Evolutionary conservation across 2,113 vertebrate genomes (phyloP), one percentile per base, ranked within the genome.

Genomic region (Salvelinus sp.): DNA sequence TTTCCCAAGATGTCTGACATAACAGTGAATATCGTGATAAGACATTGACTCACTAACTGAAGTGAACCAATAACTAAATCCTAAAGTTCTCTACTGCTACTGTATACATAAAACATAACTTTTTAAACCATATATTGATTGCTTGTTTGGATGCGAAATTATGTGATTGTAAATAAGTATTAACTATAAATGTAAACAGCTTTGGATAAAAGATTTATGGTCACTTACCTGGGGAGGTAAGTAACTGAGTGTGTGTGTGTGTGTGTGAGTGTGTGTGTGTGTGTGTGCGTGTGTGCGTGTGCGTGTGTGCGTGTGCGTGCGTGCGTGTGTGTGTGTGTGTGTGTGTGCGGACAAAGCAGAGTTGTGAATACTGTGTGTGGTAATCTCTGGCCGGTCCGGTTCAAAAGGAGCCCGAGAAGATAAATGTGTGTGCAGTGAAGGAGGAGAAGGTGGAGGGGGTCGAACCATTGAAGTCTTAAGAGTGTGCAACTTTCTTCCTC

Each of bases 391-490:
- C 94, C 92, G 91, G 88, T 93, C 94, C 93, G 90, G 92, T 93
- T 94, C 93, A 90, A 95, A 94, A 96, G 93, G 93, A 93, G 92
- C 93, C 90, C 92, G 90, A 92, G 93, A 79, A 89, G 85, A 85
- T 82, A 88, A 88, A 85, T 62, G 58, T 62, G 58, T 85, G 84
- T 86, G 83, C 82, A 87, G 83, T 78, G 85, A 88, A 79, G 83
- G 83, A 88, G 88, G 82, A 81, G 86, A 75, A 77, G 76, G 75
- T 78, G 77, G 81, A 71, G 70, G 48, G 69, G 68, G 73, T 72
- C 79, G 82, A 65, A 86, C 93, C 93, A 96, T 92, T 95, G 94
- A 96, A 96, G 95, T 96, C 95, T 96, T 94, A 95, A 96, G 93
- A 93, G 93, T 92, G 94, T 94, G 95, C 94, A 93, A 93, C 95